Evolutionary conservation across 2,113 vertebrate genomes (phyloP).

Genomic region (cat (Felis catus)): F.catus_Fca126_mat1.0 CM031419.1:152708501-152709000

Average conservation of each 20-base stretch:
- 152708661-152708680: not conserved
- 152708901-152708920: not conserved
- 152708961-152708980: not conserved
- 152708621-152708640: slow-evolving; percentile 14
- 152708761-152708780: not conserved
- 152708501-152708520: not conserved
- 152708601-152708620: not conserved
- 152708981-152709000: not conserved
- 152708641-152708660: not conserved
- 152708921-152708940: slow-evolving; percentile 4
- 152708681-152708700: not conserved
- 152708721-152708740: not conserved
- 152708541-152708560: not conserved
- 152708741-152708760: not conserved
- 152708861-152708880: not conserved
- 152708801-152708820: not conserved
- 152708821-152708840: not conserved
- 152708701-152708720: not conserved
- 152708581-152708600: not conserved
- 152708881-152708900: not conserved
- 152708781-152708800: not conserved
- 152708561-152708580: not conserved
- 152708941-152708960: not conserved
- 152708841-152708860: slow-evolving; percentile 1
- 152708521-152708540: not conserved